Evolutionary conservation across 2,888 invertebrate genomes (phyloP).

Genomic region (Tetragonisca angustula): DNA sequence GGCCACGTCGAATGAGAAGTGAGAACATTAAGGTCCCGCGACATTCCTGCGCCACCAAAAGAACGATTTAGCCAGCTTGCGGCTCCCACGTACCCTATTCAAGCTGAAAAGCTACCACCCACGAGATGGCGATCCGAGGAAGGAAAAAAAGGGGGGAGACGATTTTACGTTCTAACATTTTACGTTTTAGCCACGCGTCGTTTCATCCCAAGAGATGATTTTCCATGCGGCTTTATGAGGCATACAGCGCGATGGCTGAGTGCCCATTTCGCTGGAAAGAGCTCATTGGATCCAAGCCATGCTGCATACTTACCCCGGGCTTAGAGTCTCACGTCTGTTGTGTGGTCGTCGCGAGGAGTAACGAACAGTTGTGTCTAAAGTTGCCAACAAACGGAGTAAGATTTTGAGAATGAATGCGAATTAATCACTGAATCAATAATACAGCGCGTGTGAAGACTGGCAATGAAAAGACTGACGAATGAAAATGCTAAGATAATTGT

Average conservation of each 20-base stretch:
- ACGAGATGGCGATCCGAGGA: conserved; percentile 38
- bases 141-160: conserved; percentile 38
- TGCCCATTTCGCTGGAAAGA: conserved; percentile 65
- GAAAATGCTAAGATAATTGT: too few species aligned
- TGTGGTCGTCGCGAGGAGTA: not conserved
- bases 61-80: conserved; percentile 42
- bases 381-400: conserved; percentile 19
- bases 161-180: conserved; percentile 70
- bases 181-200: conserved; percentile 70
- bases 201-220: conserved; percentile 74
- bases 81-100: conserved; percentile 28
- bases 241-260: conserved; percentile 68
- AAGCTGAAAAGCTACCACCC: conserved; percentile 40
- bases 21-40: conserved; percentile 54
- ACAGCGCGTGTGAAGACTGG: not conserved
- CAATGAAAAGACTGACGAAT: too few species aligned
- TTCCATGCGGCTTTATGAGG: conserved; percentile 70
- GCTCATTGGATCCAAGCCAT: conserved; percentile 64
- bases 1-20: conserved; percentile 40
- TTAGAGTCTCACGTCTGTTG: conserved; percentile 26
- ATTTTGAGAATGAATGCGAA: not conserved
- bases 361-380: not conserved
- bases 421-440: not conserved
- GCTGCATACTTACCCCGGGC: conserved; percentile 7
- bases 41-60: conserved; percentile 47